These are phyloP conservation scores for Axea sp. DNA, from an alignment of 2,888 invertebrate genomes.

Conservation along the genomic window DNA sequence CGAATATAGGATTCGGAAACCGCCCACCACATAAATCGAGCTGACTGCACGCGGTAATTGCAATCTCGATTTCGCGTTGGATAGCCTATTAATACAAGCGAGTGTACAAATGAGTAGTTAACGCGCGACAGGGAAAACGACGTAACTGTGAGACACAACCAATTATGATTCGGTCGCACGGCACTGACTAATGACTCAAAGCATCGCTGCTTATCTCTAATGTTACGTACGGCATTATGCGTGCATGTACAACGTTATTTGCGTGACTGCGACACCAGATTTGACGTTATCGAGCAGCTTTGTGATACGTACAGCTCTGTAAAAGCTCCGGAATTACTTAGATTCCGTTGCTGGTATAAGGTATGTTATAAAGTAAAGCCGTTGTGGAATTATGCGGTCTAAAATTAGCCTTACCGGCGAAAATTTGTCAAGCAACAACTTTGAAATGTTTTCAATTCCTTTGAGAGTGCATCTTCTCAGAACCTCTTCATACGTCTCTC, in stretches of 20 bases:
- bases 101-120: conserved; percentile 45
- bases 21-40: no score
- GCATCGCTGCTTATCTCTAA: conserved; percentile 41
- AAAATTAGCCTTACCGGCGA: conserved; percentile 47
- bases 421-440: conserved; percentile 58
- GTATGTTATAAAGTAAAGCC: conserved; percentile 47
- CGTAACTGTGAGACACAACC: conserved; percentile 29
- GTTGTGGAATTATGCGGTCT: conserved; percentile 40
- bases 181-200: conserved; percentile 53
- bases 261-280: conserved; percentile 16
- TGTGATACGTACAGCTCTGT: conserved; percentile 32
- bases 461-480: conserved; percentile 41
- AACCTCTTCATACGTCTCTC: conserved; percentile 9
- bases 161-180: conserved; percentile 45
- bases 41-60: conserved; percentile 34
- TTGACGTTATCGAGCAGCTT: conserved; percentile 47
- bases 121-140: conserved; percentile 26
- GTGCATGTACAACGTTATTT: conserved; percentile 39
- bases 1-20: no score
- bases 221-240: conserved; percentile 20
- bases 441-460: conserved; percentile 59
- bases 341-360: conserved; percentile 36
- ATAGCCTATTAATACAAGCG: conserved; percentile 50
- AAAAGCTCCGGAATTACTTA: conserved; percentile 45
- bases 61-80: conserved; percentile 35